Percentiles rank a stretch among this genome's conserved stretches.
Evolutionary conservation across 35 echinoderm and acorn worm species (phyloP).

Genomic region (Lytechinus pictus): DNA sequence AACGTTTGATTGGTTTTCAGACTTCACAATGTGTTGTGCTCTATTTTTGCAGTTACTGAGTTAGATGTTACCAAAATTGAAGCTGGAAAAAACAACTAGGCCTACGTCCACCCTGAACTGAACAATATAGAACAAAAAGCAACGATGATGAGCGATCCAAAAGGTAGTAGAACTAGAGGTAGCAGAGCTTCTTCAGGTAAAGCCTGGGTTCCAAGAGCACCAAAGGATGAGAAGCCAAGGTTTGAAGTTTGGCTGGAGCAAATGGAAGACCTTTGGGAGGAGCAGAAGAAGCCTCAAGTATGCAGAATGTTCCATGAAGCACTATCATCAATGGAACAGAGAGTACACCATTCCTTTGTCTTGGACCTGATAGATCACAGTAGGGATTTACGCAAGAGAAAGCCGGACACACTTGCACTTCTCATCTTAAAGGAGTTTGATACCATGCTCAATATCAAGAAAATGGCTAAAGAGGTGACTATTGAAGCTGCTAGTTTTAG

Average conservation of each 20-base stretch:
- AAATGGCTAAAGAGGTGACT: background rate
- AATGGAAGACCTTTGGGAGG: slow-evolving; percentile 34
- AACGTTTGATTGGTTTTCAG: no score
- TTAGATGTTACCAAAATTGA: no score
- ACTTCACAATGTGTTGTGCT: no score
- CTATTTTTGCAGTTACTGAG: no score
- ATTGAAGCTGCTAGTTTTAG: no score
- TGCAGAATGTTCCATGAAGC: background rate
- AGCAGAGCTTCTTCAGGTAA: background rate
- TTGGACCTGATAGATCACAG: slow-evolving; percentile 60
- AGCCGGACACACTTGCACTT: slow-evolving; percentile 52
- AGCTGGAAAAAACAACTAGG: no score
- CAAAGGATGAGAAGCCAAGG: background rate
- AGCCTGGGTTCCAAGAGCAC: background rate
- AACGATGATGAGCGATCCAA: background rate
- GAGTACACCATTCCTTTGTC: slow-evolving; percentile 46
- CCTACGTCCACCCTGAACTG: background rate
- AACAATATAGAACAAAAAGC: background rate
- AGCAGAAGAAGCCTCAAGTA: background rate
- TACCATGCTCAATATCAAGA: background rate
- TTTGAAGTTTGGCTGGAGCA: slow-evolving; percentile 35
- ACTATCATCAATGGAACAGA: slow-evolving; percentile 18
- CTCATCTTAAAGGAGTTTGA: slow-evolving; percentile 56
- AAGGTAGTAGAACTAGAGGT: background rate
- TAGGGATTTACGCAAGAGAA: slow-evolving; percentile 58